Conservation (phyloP, 2,888 invertebrate species). For the Capitulum mitella region DNA sequence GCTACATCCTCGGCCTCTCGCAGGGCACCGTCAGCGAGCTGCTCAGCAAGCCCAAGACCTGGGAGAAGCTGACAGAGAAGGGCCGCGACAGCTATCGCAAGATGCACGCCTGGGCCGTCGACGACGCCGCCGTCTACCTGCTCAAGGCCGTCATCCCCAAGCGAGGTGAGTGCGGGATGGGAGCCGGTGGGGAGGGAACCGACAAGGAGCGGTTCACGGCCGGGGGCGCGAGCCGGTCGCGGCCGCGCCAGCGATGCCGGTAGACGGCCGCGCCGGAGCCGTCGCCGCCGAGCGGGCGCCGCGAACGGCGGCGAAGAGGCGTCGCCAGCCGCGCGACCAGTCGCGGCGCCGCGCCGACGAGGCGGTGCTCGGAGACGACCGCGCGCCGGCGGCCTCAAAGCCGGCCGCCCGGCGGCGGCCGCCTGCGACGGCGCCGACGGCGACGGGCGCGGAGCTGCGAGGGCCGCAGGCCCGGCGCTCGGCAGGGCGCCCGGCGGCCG, state of each 20-base stretch:
- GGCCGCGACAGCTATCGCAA: constrained; percentile 98
- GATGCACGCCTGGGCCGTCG: constrained; percentile 99
- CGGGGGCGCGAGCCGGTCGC: too few species aligned
- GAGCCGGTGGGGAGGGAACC: too few species aligned
- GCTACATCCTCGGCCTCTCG: constrained; percentile 90
- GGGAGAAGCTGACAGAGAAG: constrained; percentile 99
- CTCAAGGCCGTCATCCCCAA: constrained; percentile 96
- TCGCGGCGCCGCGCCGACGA: background rate
- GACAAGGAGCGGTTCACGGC: too few species aligned
- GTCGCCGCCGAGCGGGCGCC: background rate
- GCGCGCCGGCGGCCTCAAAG: too few species aligned
- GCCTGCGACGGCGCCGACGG: too few species aligned
- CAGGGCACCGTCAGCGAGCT: constrained; percentile 93
- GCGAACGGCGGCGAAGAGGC: background rate
- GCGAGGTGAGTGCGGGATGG: constrained; percentile 80
- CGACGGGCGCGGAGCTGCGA: too few species aligned
- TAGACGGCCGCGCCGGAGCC: background rate
- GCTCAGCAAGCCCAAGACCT: constrained; percentile 96
- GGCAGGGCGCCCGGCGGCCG: too few species aligned
- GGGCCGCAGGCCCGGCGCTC: too few species aligned
- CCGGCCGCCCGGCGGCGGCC: too few species aligned
- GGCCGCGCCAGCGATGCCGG: too few species aligned
- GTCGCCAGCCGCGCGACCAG: background rate
- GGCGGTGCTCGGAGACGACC: too few species aligned
- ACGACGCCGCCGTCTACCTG: constrained; percentile 92